Evolutionary conservation across 2,888 invertebrate species (phyloP).

Genomic region (Chymomyza caudatula): DNA sequence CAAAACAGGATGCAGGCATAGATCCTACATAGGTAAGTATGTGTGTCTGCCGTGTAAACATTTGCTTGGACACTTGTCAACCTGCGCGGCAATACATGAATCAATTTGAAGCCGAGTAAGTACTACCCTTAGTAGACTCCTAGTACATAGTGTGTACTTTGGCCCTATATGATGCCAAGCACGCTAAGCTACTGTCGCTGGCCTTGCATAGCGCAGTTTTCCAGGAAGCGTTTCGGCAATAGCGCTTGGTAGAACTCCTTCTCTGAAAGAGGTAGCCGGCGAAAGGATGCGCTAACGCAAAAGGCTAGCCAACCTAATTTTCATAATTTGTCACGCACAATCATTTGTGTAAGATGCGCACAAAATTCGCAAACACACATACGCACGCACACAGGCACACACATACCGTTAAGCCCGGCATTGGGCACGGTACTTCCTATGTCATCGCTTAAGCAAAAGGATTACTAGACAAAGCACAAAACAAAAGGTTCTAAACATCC

Average conservation of each 20-base stretch:
- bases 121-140: no score
- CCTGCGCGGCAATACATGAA: not conserved
- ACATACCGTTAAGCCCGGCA: not conserved
- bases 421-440: conserved; percentile 38
- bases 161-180: not conserved
- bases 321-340: conserved; percentile 70
- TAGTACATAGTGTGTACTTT: not conserved
- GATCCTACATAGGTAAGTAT: conserved; percentile 16
- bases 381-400: conserved; percentile 9
- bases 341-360: conserved; percentile 56
- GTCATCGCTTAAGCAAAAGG: not conserved
- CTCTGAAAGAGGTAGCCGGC: conserved; percentile 14
- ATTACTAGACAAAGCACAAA: conserved; percentile 32
- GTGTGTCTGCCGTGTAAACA: conserved; percentile 25
- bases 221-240: conserved; percentile 32
- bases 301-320: conserved; percentile 56
- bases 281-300: conserved; percentile 46
- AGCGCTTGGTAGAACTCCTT: not conserved
- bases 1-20: not conserved
- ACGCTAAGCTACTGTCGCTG: conserved; percentile 3
- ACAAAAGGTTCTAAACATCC: conserved; percentile 64
- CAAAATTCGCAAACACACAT: conserved; percentile 45
- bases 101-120: not conserved
- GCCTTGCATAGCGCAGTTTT: conserved; percentile 13
- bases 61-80: not conserved